Conservation (phyloP, 2,113 vertebrate species). For the Neofelis nebulosa region DNA sequence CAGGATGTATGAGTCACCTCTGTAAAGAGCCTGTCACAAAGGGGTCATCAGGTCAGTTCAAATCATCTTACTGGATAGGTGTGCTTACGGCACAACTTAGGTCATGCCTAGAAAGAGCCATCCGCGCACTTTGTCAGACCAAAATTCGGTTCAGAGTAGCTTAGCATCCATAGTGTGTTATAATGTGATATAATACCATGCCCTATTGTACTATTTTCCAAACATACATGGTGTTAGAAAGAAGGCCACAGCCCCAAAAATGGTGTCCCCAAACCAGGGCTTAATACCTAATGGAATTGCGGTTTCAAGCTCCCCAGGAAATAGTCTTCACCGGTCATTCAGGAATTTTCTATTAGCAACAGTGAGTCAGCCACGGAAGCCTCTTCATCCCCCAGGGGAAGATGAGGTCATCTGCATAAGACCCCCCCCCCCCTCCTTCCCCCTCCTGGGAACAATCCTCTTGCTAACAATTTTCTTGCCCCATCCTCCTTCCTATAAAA, state of each 20-base stretch:
- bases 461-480: background rate
- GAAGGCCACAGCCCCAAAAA: background rate
- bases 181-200: background rate
- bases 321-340: background rate
- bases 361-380: background rate
- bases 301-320: background rate
- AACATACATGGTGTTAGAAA: background rate
- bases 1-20: background rate
- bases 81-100: background rate
- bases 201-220: background rate
- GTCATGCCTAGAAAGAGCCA: background rate
- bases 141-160: background rate
- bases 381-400: background rate
- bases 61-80: background rate
- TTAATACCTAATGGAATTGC: background rate
- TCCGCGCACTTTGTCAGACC: background rate
- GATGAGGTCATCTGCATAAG: background rate
- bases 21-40: background rate
- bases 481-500: background rate
- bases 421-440: background rate
- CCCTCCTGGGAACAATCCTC: background rate
- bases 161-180: background rate
- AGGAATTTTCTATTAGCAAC: background rate
- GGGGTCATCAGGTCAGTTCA: background rate
- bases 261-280: background rate